Percentiles rank a stretch among this genome's conserved stretches.
Evolutionary conservation across 1,140 invertebrate species (phyloP).

Genomic region (Telenomus remus): DNA sequence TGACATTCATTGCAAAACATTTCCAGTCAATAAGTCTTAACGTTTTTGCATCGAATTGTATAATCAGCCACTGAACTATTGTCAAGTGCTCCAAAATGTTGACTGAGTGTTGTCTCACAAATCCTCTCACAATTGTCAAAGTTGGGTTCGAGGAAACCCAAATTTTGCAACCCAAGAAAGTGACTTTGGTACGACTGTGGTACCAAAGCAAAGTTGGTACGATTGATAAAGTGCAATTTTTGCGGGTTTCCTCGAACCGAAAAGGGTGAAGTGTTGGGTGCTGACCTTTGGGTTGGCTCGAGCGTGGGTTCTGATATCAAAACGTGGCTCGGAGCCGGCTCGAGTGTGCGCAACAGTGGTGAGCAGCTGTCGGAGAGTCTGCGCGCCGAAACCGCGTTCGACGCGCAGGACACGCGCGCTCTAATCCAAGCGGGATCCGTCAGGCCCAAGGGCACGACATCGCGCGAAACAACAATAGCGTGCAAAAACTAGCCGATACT

Average conservation of each 20-base stretch:
- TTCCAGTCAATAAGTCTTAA: no score
- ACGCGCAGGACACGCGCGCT: slow-evolving; percentile 59
- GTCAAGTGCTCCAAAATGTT: neutral
- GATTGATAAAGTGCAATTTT: neutral
- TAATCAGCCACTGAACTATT: no score
- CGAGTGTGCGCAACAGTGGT: neutral
- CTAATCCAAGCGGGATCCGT: slow-evolving; percentile 7
- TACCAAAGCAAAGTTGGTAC: no score
- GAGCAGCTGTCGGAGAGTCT: slow-evolving; percentile 50
- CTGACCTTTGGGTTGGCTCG: no score
- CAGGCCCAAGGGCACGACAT: slow-evolving; percentile 13
- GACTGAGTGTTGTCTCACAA: neutral
- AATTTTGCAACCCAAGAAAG: no score
- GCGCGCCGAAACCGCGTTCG: slow-evolving; percentile 57
- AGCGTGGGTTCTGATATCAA: no score
- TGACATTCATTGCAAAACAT: no score
- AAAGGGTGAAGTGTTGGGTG: slow-evolving; percentile 10
- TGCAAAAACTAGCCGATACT: slow-evolving; percentile 24
- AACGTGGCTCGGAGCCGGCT: no score
- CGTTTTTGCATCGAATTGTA: no score
- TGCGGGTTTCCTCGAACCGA: slow-evolving; percentile 28
- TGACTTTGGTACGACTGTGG: no score
- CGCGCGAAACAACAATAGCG: slow-evolving; percentile 15
- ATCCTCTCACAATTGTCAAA: no score
- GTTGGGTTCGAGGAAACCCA: no score